Conservation (phyloP, 2,888 invertebrate genomes). For the Athripsodes cinereus region DNA sequence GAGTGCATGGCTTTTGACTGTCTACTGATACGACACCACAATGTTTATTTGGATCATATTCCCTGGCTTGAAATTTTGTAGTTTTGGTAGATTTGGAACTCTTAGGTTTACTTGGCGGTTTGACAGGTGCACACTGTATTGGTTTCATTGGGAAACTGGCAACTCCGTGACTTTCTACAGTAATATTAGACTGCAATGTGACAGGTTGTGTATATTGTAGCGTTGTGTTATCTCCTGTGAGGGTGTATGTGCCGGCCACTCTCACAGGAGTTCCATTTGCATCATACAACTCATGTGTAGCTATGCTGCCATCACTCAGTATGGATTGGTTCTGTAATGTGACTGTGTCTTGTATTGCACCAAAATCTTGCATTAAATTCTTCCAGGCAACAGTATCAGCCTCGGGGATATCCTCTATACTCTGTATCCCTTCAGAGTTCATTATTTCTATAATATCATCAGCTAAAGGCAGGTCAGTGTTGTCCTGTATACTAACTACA, state of each 20-base stretch:
- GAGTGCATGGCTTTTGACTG: conserved; percentile 66
- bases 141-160: conserved; percentile 13
- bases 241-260: conserved; percentile 31
- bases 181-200: conserved; percentile 10
- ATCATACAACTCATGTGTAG: conserved; percentile 30
- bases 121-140: conserved; percentile 29
- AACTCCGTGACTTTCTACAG: conserved; percentile 7
- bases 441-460: conserved; percentile 49
- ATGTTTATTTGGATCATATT: conserved; percentile 78
- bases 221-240: conserved; percentile 36
- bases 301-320: conserved; percentile 31
- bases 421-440: conserved; percentile 49
- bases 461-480: conserved; percentile 45
- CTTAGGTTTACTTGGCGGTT: conserved; percentile 29
- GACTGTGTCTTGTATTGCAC: conserved; percentile 46
- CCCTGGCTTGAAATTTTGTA: conserved; percentile 46
- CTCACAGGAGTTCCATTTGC: conserved; percentile 35
- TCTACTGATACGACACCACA: conserved; percentile 71
- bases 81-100: conserved; percentile 34
- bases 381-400: conserved; percentile 45
- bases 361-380: conserved; percentile 47
- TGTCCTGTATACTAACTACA: conserved; percentile 49
- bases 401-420: conserved; percentile 44
- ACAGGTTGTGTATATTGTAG: conserved; percentile 30
- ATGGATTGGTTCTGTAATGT: conserved; percentile 42